Percentiles rank a stretch among this genome's conserved stretches.
Evolutionary conservation across 1,140 invertebrate genomes (phyloP).

Genomic region (Drosophila serrata): DNA sequence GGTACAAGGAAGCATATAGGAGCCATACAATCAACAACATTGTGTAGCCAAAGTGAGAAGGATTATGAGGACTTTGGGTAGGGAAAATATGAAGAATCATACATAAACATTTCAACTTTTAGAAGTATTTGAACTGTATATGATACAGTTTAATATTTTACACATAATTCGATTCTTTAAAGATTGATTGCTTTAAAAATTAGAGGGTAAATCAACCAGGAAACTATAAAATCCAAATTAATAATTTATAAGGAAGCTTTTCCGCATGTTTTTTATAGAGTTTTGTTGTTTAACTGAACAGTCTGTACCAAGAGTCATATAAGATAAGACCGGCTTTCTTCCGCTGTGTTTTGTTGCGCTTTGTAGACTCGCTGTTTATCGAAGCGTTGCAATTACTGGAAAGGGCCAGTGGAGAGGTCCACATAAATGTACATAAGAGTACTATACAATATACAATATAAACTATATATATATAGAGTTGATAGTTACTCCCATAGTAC

Average conservation of each 20-base stretch:
- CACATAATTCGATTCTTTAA: fast-evolving
- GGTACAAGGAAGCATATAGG: conserved; percentile 27
- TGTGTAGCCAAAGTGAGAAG: conserved; percentile 6
- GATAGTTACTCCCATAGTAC: conserved; percentile 40
- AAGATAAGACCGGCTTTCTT: conserved; percentile 58
- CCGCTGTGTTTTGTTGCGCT: conserved; percentile 67
- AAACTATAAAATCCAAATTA: not conserved
- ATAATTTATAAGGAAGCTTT: not conserved
- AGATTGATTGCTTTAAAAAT: too few species aligned
- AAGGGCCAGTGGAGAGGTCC: conserved; percentile 52
- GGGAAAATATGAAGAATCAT: not conserved
- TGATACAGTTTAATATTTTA: not conserved
- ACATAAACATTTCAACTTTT: not conserved
- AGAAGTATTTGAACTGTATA: not conserved
- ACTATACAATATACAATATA: conserved; percentile 5
- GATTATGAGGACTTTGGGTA: not conserved
- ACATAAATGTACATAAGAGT: conserved; percentile 29
- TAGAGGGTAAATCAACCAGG: not conserved
- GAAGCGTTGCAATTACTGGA: conserved; percentile 79
- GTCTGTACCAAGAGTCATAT: conserved; percentile 25
- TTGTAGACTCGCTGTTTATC: conserved; percentile 63
- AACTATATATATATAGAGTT: conserved; percentile 18
- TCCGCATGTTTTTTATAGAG: conserved; percentile 1
- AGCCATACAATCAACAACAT: conserved; percentile 27
- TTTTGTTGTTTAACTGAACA: not conserved